Evolutionary conservation across 2,113 vertebrate genomes (phyloP).

Genomic region (Leucoraja erinaceus): DNA sequence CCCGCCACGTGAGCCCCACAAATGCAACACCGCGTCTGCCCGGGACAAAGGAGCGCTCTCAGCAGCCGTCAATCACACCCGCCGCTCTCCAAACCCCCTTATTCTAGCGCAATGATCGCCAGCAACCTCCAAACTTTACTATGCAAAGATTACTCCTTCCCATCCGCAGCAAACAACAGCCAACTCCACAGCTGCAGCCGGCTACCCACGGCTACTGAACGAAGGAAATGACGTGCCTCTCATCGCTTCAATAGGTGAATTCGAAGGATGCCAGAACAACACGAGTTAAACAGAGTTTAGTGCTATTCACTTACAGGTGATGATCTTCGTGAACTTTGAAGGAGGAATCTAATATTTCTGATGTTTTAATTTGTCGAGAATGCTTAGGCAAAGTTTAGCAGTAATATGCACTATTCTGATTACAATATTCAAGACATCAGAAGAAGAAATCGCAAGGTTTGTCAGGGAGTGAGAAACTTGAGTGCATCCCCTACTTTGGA

Average conservation of each 20-base stretch:
- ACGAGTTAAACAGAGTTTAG: no score
- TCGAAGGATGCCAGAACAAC: no score
- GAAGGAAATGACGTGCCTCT: background rate
- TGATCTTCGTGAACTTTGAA: no score
- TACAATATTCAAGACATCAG: background rate
- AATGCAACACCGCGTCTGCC: background rate
- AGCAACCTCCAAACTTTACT: background rate
- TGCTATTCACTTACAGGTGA: no score
- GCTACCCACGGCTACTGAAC: background rate
- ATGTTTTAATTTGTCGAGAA: no score
- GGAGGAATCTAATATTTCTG: no score
- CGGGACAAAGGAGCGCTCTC: background rate
- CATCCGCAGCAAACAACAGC: background rate
- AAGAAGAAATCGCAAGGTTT: background rate
- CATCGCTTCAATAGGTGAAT: background rate
- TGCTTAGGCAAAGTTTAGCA: no score
- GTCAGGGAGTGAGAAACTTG: background rate
- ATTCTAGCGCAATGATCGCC: background rate
- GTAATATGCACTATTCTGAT: background rate
- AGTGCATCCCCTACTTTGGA: background rate
- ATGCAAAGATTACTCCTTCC: background rate
- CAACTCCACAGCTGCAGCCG: background rate
- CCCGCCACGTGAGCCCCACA: conserved; percentile 3
- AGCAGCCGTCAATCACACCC: background rate
- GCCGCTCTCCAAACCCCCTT: background rate